Conservation (phyloP, 1,140 invertebrate species). For the Papilio machaon region DNA sequence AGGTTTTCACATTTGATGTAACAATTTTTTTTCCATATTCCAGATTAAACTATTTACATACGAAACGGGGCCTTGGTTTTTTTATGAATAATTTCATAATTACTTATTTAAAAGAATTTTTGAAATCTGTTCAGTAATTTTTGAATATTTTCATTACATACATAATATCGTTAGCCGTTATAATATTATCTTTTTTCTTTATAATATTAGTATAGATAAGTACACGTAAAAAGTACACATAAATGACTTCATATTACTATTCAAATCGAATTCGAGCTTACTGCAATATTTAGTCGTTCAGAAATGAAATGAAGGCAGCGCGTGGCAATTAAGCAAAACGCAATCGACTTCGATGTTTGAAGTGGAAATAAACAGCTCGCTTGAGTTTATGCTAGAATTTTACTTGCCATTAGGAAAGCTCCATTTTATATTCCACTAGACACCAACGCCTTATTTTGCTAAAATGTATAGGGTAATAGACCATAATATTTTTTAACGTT, state of each 20-base stretch:
- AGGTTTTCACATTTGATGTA: neutral
- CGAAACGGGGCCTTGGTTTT: neutral
- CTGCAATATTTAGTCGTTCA: constrained; percentile 16
- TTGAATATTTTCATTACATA: no score
- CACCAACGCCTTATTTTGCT: neutral
- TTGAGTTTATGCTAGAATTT: constrained; percentile 29
- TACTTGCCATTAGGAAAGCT: neutral
- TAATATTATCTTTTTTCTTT: neutral
- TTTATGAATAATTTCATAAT: neutral
- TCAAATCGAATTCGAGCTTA: neutral
- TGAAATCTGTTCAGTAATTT: no score
- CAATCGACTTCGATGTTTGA: constrained; percentile 32
- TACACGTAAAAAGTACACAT: no score
- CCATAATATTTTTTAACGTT: neutral
- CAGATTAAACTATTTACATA: neutral
- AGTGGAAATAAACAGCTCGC: constrained; percentile 29
- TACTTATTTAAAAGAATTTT: neutral
- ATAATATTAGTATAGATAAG: neutral
- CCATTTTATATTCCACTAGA: neutral
- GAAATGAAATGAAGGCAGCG: constrained; percentile 24
- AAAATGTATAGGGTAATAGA: neutral
- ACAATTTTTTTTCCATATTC: neutral
- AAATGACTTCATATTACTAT: neutral
- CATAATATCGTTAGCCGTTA: no score
- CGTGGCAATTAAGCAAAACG: constrained; percentile 31